Percentiles rank a stretch among this genome's conserved stretches.
phyloP scores from a whole-genome alignment of 1,140 invertebrate genomes.

The Ericerus pela region DNA sequence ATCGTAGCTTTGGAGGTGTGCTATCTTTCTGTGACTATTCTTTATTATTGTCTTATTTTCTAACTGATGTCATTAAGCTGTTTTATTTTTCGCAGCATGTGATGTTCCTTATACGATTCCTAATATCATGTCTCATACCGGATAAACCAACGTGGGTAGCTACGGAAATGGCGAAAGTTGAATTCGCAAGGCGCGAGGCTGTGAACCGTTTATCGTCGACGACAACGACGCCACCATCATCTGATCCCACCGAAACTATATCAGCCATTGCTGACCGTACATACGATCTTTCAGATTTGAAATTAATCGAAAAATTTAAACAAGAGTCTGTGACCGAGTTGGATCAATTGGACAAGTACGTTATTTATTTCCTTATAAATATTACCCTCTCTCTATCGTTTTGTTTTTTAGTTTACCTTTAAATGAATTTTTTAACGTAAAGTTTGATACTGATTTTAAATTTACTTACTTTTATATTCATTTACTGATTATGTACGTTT shows the following conservation, averaged over 20 bases:
- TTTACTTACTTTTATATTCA: too few species aligned
- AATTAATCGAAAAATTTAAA: neutral
- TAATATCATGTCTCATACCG: constrained; percentile 71
- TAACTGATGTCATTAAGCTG: neutral
- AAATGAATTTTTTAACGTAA: too few species aligned
- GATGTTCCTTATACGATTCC: constrained; percentile 64
- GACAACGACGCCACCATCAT: constrained; percentile 22
- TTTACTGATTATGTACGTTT: too few species aligned
- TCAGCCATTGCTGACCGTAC: neutral
- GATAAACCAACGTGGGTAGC: constrained; percentile 84
- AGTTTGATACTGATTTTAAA: too few species aligned
- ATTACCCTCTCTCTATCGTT: too few species aligned
- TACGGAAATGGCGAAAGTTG: constrained; percentile 71
- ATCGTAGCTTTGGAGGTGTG: constrained; percentile 68
- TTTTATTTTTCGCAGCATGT: constrained; percentile 51
- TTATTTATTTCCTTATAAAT: too few species aligned
- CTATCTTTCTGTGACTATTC: too few species aligned
- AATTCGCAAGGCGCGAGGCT: constrained; percentile 59
- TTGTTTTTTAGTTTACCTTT: too few species aligned
- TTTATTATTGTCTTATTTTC: neutral
- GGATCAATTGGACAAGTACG: too few species aligned
- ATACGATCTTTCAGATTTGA: neutral
- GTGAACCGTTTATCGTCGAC: constrained; percentile 36
- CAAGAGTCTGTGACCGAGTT: too few species aligned
- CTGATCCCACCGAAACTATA: constrained; percentile 14